Evolutionary conservation across 2,113 vertebrate genomes (phyloP), one percentile per base, ranked within the genome.

Genomic region (Chinchilla lanigera): DNA sequence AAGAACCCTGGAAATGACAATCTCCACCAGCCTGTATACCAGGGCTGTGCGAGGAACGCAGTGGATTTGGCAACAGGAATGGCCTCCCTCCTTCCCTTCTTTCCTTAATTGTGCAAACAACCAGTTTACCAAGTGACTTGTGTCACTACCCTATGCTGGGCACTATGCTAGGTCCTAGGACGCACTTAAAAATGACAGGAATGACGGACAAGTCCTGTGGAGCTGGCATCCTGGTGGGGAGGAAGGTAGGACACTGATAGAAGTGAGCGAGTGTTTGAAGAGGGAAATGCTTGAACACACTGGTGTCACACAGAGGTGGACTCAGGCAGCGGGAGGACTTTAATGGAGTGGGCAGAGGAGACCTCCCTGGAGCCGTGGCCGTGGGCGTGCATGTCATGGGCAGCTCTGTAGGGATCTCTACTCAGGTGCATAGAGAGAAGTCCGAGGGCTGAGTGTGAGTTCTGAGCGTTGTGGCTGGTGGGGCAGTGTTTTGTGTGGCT

Each of bases 81-180:
- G 30, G 13, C 44, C 41, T 14, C 38, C 33, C 3, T 65, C 58
- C 9, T 22, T 1, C n/a, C n/a, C 26, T 38, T n/a, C 17, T 11
- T 19, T n/a, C 41, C 5, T 71, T 1, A 11, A 9, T 8, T 61
- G 69, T 28, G n/a, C 19, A 65, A 77, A 26, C 58, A 93, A 41
- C 11, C 47, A 73, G 28, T 22, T 65, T 81, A 81, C 44, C 16
- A 81, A 33, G 52, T 85, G 89, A 69, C 65, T 56, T 44, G 24
- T 20, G 26, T 41, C 44, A 17, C 16, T 0, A 1, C 2, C 44
- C 47, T 0, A 4, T 30, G 19, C 50, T 3, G 5, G 71, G n/a
- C 8, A 30, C 67, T 3, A 2, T 44, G n/a, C 67, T 47, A 14
- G 28, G 24, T 60, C 7, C 67, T 26, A 41, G n/a, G 61, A 44